Evolutionary conservation across 2,888 invertebrate genomes (phyloP), one percentile per base, ranked within the genome.

Genomic region (Sminthurinus aureus): DNA sequence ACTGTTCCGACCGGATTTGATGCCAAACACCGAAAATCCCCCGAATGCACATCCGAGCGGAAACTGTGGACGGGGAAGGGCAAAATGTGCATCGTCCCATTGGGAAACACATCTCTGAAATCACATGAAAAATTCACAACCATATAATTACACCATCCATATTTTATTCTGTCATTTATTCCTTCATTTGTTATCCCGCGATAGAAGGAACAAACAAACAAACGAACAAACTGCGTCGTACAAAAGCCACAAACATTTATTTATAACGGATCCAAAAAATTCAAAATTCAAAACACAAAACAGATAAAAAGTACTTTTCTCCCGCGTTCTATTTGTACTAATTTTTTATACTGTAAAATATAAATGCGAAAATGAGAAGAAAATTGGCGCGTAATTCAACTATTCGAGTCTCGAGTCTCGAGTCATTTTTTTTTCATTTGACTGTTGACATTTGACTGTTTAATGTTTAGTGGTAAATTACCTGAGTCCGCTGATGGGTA

Each of bases 11-110:
- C 84, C 15, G 85, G 83, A 82, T 87, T 87, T 20, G 83, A 82
- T 8, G 87, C 87, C 22, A 86, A 71, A 77, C 87, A 87, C 69
- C 84, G 83, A 78, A 86, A 86, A 69, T 80, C 84, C 51, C 87
- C 87, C 3, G 77, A 77, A 52, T 82, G 82, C n/a, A 82, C 78
- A 71, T 82, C 82, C 8, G 82, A 82, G 2, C 82, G 77, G 58
- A 82, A 82, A 78, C 77, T 77, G 22, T 77, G 82, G 38, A 82
- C 82, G 22, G 67, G 24, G 51, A 82, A 82, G 9, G 82, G 82
- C 13, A 82, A 82, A 51, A 82, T 82, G 69, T 82, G 82, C 12
- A 82, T 67, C 6, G 82, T 77, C 22, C 82, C 82, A 64, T 82
- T 82, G 20, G 77, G 15, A 69, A 78, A 82, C 11, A 82, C 78